phyloP scores from a whole-genome alignment of 2,888 invertebrate genomes.

The Tanypteryx hageni region DNA sequence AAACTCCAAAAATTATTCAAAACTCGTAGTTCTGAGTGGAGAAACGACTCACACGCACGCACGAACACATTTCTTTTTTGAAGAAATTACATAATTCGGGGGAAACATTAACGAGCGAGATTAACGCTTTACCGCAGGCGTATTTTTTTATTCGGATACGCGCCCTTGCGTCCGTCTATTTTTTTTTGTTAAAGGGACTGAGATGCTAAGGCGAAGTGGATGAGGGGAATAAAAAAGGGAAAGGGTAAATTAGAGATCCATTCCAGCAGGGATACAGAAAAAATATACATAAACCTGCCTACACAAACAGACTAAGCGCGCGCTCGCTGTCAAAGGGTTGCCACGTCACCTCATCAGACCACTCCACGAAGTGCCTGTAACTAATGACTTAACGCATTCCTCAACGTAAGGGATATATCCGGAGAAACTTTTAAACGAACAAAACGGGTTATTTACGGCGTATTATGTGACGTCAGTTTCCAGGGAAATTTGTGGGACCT shows the following conservation, averaged over 20 bases:
- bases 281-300: background rate
- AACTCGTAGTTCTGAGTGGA: too few species aligned
- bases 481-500: background rate
- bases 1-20: too few species aligned
- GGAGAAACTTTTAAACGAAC: background rate
- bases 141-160: background rate
- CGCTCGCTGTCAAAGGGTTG: background rate
- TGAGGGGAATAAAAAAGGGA: background rate
- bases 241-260: constrained; percentile 11
- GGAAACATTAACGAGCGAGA: background rate
- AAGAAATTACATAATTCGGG: background rate
- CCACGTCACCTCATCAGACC: constrained; percentile 9
- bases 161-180: background rate
- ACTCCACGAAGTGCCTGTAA: background rate
- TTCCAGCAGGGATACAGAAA: background rate
- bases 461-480: background rate
- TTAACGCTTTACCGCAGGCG: background rate
- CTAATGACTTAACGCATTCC: constrained; percentile 35
- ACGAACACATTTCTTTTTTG: background rate
- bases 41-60: too few species aligned
- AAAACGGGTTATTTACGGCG: background rate
- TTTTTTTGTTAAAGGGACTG: background rate
- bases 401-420: background rate
- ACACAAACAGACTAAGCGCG: background rate
- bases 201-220: background rate